Evolutionary conservation across 2,113 vertebrate species (phyloP), one percentile per base, ranked within the genome.

Genomic region (Mesembrinibis cayennensis): DNA sequence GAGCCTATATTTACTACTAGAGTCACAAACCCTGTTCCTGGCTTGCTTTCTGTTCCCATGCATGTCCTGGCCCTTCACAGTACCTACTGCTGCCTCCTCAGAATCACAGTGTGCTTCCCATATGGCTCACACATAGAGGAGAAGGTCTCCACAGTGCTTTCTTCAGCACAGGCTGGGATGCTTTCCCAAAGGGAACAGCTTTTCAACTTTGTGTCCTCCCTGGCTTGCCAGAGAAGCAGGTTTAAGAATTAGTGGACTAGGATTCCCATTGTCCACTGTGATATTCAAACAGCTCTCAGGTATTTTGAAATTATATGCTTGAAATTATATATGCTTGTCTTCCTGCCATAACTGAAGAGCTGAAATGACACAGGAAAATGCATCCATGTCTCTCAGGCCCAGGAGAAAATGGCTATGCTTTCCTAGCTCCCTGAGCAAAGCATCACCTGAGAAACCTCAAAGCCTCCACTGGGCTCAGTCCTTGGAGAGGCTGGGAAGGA

Each of bases 71-170:
- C 26, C 58, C 17, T 89, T 78, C 50, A 45, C 13, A 91, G 15
- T 20, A 67, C 6, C 20, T 80, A 29, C 50, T 49, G 14, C 40
- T 87, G 36, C 30, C 13, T 73, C 45, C 73, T 65, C 63, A 69
- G 38, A 55, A 80, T 45, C n/a, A 50, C 16, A 25, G 13, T 8
- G 13, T 52, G 19, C 38, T 89, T 80, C 29, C 38, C 17, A 11
- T 16, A 12, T 0, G 0, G 42, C 21, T 79, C 47, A 58, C 25
- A 49, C 19, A 42, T 5, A 47, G 18, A 55, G 12, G 13, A 79
- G 66, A 34, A 62, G 10, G 15, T 61, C 21, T 50, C 18, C 67
- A 76, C 9, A 45, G 25, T 29, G 17, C 29, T 77, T 94, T 11
- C 61, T 47, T 62, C 50, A 52, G 36, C 34, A 52, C 10, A 10